phyloP scores from a whole-genome alignment of 2,113 vertebrate species.

The Ursus arctos region DNA sequence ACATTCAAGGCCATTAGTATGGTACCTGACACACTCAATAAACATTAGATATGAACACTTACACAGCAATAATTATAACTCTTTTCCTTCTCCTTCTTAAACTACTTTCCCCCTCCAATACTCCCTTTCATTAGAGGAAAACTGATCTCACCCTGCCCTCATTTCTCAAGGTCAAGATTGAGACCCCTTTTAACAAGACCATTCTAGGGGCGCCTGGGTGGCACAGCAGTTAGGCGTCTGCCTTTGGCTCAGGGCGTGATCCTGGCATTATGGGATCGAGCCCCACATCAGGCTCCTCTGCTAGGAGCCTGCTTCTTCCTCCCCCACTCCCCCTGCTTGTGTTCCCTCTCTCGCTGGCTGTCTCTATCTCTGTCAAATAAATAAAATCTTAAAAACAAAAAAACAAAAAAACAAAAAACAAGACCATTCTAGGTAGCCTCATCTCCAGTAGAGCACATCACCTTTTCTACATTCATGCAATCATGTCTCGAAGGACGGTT shows the following conservation, averaged over 20 bases:
- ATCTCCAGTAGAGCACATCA: background rate
- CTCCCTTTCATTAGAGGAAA: slow-evolving; percentile 33
- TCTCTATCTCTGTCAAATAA: no score
- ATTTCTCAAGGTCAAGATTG: background rate
- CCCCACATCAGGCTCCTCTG: no score
- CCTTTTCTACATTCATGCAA: slow-evolving; percentile 22
- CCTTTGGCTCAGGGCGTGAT: no score
- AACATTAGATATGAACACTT: slow-evolving; percentile 29
- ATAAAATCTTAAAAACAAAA: no score
- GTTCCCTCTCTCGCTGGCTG: no score
- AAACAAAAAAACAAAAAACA: no score
- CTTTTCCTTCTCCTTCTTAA: slow-evolving; percentile 43
- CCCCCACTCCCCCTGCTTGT: no score
- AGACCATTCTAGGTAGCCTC: background rate
- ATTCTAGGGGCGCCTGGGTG: no score
- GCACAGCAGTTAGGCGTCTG: no score
- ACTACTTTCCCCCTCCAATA: slow-evolving; percentile 1
- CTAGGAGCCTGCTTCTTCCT: no score
- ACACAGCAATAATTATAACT: slow-evolving; percentile 15
- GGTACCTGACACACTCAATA: background rate
- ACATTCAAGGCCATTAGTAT: background rate
- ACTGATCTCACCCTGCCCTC: background rate
- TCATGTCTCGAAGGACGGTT: background rate
- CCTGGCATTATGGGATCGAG: no score
- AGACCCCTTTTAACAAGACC: background rate